Base-by-base conservation (phyloP, 2,113 vertebrate genomes). In the Ceyx melanurus region DNA sequence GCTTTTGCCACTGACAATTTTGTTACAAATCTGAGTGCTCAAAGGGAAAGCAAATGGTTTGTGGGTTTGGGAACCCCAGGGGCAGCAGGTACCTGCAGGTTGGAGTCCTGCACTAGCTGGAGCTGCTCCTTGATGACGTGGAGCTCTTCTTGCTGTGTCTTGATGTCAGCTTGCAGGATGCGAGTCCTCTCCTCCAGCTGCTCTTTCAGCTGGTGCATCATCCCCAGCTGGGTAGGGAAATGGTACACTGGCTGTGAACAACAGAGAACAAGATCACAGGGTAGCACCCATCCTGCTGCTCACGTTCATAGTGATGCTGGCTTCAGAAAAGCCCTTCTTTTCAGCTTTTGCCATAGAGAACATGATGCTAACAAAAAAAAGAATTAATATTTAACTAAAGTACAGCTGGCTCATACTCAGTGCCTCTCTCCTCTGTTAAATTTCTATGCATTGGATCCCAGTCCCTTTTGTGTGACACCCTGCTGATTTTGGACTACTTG, bases 81-180 rank as follows among this genome's bases (percentile, higher is more conserved):
- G 28, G 14, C 62, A 85, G 45, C 0, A 10, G n/a, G 29, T 95
- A 98, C 98, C 98, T 99, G 98, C 70, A 98, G 85, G 76, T 98
- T 98, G 83, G 98, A 97, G 65, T 95, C 93, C 42, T 97, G 93
- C 67, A 97, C 98, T 0, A 98, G 94, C 72, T 98, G 98, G 28
- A 99, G 98, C 95, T 98, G 98, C 84, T 99, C 98, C 94, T 98
- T 98, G 77, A 99, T 98, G 88, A 98, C 97, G 2, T 99, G 98
- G 33, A 98, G 97, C 74, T 98, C 98, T 78, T 98, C 97, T 65
- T 98, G 98, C 91, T 99, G 98, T 0, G 97, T 98, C 96, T 98
- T 98, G 79, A 99, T 98, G 96, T 98, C 98, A 17, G 97, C 97
- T 90, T 98, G 98, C 90, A 99, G 97, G n/a, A 98, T 97, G 50